Percentiles rank a stretch among this genome's conserved stretches.
These are phyloP conservation scores for Pseudomyrmex gracilis DNA, from an alignment of 1,140 invertebrate genomes.

Conservation along the genomic window DNA sequence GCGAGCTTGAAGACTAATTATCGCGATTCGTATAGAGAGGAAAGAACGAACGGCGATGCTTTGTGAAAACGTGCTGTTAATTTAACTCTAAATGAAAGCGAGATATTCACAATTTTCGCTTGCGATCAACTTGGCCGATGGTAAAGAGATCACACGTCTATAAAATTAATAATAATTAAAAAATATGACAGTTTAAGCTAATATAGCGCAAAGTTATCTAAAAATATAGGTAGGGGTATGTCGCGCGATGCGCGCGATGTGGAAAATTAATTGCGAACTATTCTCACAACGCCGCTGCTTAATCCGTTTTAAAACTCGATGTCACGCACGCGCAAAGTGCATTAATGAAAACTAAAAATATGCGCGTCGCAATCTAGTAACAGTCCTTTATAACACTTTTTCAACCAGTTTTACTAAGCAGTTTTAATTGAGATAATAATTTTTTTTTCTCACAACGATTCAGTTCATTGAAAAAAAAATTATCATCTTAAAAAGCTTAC, in stretches of 20 bases:
- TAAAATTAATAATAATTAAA: not conserved
- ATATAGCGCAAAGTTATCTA: too few relatives aligned
- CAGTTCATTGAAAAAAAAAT: constrained; percentile 7
- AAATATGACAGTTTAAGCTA: not conserved
- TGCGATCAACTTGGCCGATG: not conserved
- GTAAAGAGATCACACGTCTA: not conserved
- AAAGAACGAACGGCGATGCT: constrained; percentile 46
- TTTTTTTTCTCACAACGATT: too few relatives aligned
- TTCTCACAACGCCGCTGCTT: not conserved
- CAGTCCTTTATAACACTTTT: too few relatives aligned
- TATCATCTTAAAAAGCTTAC: not conserved
- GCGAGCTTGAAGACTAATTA: constrained; percentile 2
- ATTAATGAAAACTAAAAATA: not conserved
- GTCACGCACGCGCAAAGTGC: constrained; percentile 1
- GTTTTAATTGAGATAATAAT: too few relatives aligned
- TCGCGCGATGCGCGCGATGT: too few relatives aligned
- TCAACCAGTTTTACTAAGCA: too few relatives aligned
- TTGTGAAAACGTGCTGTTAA: not conserved
- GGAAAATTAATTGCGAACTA: too few relatives aligned
- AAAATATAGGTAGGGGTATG: too few relatives aligned
- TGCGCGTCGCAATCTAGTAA: not conserved
- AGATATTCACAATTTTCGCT: not conserved
- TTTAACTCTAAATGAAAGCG: not conserved
- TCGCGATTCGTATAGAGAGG: constrained; percentile 6
- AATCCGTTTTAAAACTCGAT: constrained; percentile 27